These are phyloP conservation scores for Porites rus DNA, from an alignment of 92 coral and sea anemone genomes.

Conservation along the genomic window DNA sequence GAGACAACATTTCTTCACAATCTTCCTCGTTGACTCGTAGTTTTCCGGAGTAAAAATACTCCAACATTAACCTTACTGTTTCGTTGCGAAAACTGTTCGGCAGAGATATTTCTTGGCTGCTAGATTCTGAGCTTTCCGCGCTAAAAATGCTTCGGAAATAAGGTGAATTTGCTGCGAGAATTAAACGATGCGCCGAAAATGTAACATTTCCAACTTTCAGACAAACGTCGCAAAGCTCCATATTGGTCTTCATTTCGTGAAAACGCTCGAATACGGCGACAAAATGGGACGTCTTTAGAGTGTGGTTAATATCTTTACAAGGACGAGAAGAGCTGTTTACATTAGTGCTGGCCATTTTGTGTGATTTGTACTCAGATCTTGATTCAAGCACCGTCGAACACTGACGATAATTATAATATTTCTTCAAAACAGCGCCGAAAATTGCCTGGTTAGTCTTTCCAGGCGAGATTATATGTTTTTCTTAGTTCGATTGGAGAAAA, in stretches of 20 bases:
- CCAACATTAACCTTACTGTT: conserved; percentile 73
- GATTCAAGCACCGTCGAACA: not conserved
- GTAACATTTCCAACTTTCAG: conserved; percentile 78
- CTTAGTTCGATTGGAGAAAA: not conserved
- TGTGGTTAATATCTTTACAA: conserved; percentile 22
- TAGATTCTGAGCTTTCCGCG: conserved; percentile 10
- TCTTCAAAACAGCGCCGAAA: not conserved
- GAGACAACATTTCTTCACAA: conserved; percentile 68
- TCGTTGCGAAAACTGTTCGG: conserved; percentile 72
- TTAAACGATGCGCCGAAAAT: conserved; percentile 76
- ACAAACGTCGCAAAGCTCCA: conserved; percentile 83
- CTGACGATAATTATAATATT: not conserved
- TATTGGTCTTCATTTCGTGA: conserved; percentile 80
- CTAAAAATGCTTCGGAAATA: conserved; percentile 71
- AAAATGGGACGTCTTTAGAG: conserved; percentile 29
- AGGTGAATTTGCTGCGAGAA: conserved; percentile 86
- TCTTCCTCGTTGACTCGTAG: conserved; percentile 56
- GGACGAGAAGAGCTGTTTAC: not conserved
- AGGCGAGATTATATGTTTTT: not conserved
- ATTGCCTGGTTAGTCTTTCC: not conserved
- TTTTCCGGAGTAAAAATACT: conserved; percentile 85
- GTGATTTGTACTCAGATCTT: not conserved
- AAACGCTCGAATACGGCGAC: conserved; percentile 58
- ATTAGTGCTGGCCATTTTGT: conserved; percentile 27
- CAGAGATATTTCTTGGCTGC: conserved; percentile 33